Evolutionary conservation across 2,888 invertebrate genomes (phyloP).

Genomic region (Apocheima hispidaria): DNA sequence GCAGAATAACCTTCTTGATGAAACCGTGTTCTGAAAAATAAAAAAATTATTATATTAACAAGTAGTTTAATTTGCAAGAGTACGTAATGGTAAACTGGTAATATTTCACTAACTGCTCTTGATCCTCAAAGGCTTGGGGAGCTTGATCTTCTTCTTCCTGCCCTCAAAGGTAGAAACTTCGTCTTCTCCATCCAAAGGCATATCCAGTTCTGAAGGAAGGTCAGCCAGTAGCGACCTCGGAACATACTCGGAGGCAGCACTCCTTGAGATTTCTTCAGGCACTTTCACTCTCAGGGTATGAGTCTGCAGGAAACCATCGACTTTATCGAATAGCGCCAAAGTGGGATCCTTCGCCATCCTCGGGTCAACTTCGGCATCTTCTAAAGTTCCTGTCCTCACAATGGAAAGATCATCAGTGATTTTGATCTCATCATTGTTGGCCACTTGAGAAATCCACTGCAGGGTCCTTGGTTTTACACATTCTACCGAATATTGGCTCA

Average conservation of each 20-base stretch:
- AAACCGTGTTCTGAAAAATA: constrained; percentile 90
- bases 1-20: constrained; percentile 93
- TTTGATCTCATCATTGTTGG: constrained; percentile 89
- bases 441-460: constrained; percentile 89
- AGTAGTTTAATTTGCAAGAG: neutral
- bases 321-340: constrained; percentile 88
- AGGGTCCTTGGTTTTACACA: constrained; percentile 93
- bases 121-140: constrained; percentile 82
- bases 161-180: constrained; percentile 78
- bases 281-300: constrained; percentile 92
- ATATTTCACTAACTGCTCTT: constrained; percentile 72
- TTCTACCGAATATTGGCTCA: constrained; percentile 89
- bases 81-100: neutral
- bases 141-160: constrained; percentile 83
- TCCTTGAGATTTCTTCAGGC: constrained; percentile 87
- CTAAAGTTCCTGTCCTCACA: constrained; percentile 86
- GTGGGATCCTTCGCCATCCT: constrained; percentile 84
- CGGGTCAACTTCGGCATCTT: constrained; percentile 70
- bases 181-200: constrained; percentile 89
- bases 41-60: constrained; percentile 28
- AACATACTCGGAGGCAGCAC: constrained; percentile 86
- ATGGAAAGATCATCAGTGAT: constrained; percentile 92
- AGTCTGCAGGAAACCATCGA: constrained; percentile 91
- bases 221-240: constrained; percentile 88
- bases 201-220: constrained; percentile 88